phyloP scores from a whole-genome alignment of 2,888 invertebrate genomes.

The Cryptops parisi region DNA sequence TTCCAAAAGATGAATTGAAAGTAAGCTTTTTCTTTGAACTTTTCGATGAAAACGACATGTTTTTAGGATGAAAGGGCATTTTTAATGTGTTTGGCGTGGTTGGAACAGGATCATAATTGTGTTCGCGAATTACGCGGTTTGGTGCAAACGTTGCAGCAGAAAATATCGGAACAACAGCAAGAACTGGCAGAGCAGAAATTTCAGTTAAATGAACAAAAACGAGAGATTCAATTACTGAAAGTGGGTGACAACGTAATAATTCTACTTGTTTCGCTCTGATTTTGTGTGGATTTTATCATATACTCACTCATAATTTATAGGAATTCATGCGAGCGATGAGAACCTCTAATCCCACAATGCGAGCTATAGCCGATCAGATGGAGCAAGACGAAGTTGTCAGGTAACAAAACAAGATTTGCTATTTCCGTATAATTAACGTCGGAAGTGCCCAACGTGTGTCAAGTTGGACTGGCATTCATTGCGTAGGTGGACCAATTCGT shows the following conservation, averaged over 20 bases:
- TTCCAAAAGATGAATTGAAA: conserved; percentile 87
- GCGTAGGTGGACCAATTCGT: conserved; percentile 61
- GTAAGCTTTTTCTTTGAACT: conserved; percentile 26
- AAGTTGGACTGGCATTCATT: too few species aligned
- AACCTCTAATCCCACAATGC: conserved; percentile 78
- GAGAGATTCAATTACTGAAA: conserved; percentile 74
- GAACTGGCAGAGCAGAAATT: conserved; percentile 74
- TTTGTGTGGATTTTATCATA: background rate
- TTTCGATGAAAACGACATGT: too few species aligned
- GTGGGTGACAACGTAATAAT: conserved; percentile 32
- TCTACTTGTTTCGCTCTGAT: background rate
- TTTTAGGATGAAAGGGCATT: too few species aligned
- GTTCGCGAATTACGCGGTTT: conserved; percentile 70
- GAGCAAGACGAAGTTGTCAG: conserved; percentile 76
- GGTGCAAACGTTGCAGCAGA: conserved; percentile 72
- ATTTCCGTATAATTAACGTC: background rate
- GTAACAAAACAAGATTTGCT: conserved; percentile 20
- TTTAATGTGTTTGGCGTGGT: too few species aligned
- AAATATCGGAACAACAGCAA: conserved; percentile 69
- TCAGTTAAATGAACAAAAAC: conserved; percentile 73
- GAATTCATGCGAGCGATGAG: conserved; percentile 89
- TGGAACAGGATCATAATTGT: conserved; percentile 67
- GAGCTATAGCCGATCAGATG: conserved; percentile 85
- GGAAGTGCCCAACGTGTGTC: too few species aligned
- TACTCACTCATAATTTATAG: conserved; percentile 32